Conservation (phyloP, 2,113 vertebrate species). For the Carassius auratus region DNA sequence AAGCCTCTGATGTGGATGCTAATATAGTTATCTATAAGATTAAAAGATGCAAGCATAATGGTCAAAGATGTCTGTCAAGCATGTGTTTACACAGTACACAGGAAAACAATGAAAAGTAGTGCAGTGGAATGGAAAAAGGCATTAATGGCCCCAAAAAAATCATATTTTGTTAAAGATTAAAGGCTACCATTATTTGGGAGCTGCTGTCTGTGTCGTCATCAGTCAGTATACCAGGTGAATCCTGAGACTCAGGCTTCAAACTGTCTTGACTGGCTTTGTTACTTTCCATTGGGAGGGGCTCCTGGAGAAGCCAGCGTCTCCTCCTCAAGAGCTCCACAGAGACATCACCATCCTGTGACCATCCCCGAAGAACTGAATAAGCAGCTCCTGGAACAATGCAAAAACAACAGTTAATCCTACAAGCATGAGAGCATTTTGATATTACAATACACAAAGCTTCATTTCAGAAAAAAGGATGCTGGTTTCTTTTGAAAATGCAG, state of each 20-base stretch:
- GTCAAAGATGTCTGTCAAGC: too few relatives aligned
- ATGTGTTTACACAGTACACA: too few relatives aligned
- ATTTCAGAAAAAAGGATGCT: neutral
- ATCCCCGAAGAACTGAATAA: constrained; percentile 73
- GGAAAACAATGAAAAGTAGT: too few relatives aligned
- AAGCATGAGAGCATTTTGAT: neutral
- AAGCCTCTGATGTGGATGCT: too few relatives aligned
- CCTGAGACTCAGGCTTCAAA: constrained; percentile 72
- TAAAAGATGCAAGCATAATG: too few relatives aligned
- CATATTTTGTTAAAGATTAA: neutral
- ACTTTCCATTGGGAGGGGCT: constrained; percentile 82
- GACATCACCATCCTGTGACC: constrained; percentile 69
- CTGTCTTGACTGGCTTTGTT: constrained; percentile 88
- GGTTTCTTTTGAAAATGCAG: neutral
- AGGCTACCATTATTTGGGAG: constrained; percentile 87
- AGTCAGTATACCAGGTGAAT: constrained; percentile 80
- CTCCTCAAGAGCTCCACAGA: constrained; percentile 82
- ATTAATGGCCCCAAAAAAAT: neutral
- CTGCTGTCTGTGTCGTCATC: constrained; percentile 85
- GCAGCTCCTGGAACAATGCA: constrained; percentile 73
- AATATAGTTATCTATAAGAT: too few relatives aligned
- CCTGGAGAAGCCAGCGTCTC: constrained; percentile 82
- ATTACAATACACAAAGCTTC: neutral
- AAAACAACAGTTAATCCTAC: constrained; percentile 1
- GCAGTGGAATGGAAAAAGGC: too few relatives aligned